Percentiles rank a stretch among this genome's conserved stretches.
These are phyloP conservation scores for Rhizoglyphus robini DNA, from an alignment of 1,140 invertebrate genomes.

Conservation along the genomic window DNA sequence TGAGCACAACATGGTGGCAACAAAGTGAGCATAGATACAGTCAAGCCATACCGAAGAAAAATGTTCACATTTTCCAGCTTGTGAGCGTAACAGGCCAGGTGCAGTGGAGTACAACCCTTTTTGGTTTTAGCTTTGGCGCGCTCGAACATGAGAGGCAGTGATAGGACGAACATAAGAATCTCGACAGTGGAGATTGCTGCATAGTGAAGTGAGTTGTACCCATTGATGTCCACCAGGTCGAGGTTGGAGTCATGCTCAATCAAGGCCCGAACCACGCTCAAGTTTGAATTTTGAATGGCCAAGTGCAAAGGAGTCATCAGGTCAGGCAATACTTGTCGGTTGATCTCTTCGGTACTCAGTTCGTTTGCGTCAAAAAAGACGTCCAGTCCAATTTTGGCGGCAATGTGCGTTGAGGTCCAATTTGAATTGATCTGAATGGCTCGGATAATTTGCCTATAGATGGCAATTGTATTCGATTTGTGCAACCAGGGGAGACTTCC, in stretches of 20 bases:
- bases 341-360: neutral
- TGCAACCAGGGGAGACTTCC: neutral
- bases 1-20: neutral
- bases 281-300: slow-evolving; percentile 6
- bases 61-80: neutral
- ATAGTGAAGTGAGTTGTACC: slow-evolving; percentile 19
- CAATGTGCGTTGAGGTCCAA: slow-evolving; percentile 14
- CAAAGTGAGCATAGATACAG: neutral
- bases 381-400: neutral
- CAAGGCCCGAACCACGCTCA: slow-evolving; percentile 1
- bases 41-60: slow-evolving; percentile 14
- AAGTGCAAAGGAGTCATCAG: slow-evolving; percentile 18
- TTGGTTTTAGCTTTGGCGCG: neutral
- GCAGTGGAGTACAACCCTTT: slow-evolving; percentile 19
- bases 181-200: slow-evolving; percentile 11
- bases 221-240: neutral
- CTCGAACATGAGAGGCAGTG: neutral
- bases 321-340: neutral
- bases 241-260: neutral
- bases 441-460: neutral
- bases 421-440: neutral
- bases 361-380: neutral
- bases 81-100: slow-evolving; percentile 18
- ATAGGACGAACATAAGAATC: neutral
- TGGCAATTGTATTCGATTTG: neutral